phyloP scores from a whole-genome alignment of 2,888 invertebrate genomes.

The Limulus polyphemus region DNA sequence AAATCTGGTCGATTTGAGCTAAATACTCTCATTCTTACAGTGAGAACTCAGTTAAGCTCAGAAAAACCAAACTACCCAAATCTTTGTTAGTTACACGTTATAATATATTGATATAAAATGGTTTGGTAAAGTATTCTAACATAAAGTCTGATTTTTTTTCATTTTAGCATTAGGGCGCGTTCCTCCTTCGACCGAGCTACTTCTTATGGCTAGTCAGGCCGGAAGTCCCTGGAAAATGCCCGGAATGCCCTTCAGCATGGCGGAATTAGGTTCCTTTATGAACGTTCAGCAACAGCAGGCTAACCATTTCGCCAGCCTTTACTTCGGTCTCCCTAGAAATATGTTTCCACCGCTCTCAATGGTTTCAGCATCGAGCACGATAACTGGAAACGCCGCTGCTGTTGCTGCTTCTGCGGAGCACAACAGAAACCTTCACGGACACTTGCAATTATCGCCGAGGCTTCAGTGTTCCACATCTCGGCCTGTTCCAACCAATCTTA shows the following conservation, averaged over 20 bases:
- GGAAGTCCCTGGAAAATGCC: conserved; percentile 20
- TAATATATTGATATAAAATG: too few relatives aligned
- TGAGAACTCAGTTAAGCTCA: background rate
- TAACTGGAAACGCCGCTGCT: background rate
- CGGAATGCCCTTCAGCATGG: conserved; percentile 11
- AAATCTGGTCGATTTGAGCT: too few relatives aligned
- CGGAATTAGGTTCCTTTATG: conserved; percentile 15
- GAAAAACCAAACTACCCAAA: too few relatives aligned
- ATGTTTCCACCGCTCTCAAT: conserved; percentile 15
- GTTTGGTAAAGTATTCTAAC: too few relatives aligned
- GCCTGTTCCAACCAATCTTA: background rate
- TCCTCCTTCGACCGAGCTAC: conserved; percentile 19
- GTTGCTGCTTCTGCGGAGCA: too few relatives aligned
- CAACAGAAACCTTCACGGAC: too few relatives aligned
- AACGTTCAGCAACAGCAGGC: conserved; percentile 14
- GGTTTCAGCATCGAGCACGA: background rate
- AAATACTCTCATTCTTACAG: too few relatives aligned
- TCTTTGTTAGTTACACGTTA: background rate
- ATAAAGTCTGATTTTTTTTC: background rate
- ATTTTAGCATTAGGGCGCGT: conserved; percentile 15
- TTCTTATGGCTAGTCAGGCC: conserved; percentile 13
- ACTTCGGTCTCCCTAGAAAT: conserved; percentile 19
- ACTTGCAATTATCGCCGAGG: too few relatives aligned
- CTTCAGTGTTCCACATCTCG: too few relatives aligned
- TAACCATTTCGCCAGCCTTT: conserved; percentile 17